Base-by-base conservation (phyloP, 2,797 vertebrate genomes). In the Diceros bicornis region DNA sequence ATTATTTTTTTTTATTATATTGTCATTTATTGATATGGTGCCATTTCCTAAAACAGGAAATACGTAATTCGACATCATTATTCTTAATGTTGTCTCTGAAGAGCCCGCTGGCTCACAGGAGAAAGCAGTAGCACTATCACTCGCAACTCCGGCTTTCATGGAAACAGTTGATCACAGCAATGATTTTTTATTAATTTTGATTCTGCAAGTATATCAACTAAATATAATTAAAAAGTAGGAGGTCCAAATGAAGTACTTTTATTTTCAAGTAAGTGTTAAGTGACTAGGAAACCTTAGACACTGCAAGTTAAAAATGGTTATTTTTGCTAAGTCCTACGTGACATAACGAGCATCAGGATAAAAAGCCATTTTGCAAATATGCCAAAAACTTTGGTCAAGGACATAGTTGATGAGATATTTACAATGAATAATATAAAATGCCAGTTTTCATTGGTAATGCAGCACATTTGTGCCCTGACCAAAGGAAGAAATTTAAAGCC, bases 401-500 rank as follows among this genome's bases (percentile, higher is more conserved):
- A 64, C 3, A 47, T 89, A 83, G 16, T 75, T 88, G 52, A 81
- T 88, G 64, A 91, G 20, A 91, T 91, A 90, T 41, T 93, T 84
- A 47, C 6, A 82, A 20, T 77, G 34, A 92, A 47, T 94, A 50
- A 71, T 74, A 84, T 68, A 64, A 74, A 94, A 61, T 66, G 23
- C 20, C 12, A 75, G 18, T 82, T 93, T 91, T 96, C 32, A 44
- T 52, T 92, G 23, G 44, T 86, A 47, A 55, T 89, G 14, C 2
- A 97, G 11, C 37, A 84, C 16, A 77, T 90, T 96, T 94, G 89
- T 25, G 89, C 14, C 89, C 44, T 94, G 89, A 82, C 59, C 64
- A 92, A 77, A 75, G 82, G 41, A 95, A 90, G 69, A 86, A 79
- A 64, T 89, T 57, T 85, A 83, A 96, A 97, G 13, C n/a, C 71